These are phyloP conservation scores for Gallinago paraguaiae DNA, from an alignment of 2,113 vertebrate genomes.

Conservation along the genomic window DNA sequence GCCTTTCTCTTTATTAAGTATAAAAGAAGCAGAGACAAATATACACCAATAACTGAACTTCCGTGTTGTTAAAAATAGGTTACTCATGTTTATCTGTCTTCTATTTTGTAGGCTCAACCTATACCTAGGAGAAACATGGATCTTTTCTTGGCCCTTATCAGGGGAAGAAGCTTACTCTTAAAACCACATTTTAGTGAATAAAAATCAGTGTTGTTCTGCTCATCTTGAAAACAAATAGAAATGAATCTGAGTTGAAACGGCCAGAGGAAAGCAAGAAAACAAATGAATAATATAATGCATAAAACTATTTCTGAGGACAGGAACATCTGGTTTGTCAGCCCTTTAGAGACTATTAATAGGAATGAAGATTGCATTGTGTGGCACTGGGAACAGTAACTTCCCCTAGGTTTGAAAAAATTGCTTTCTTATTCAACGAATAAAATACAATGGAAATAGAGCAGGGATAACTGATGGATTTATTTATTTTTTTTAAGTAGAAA, in stretches of 20 bases:
- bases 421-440: not conserved
- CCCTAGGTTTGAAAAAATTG: not conserved
- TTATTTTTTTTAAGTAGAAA: not conserved
- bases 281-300: not conserved
- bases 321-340: slow-evolving; percentile 41
- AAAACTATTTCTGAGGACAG: slow-evolving; percentile 5
- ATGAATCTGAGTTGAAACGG: not conserved
- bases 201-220: not conserved
- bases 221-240: not conserved
- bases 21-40: not conserved
- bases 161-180: not conserved
- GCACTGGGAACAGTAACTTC: not conserved
- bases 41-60: not conserved
- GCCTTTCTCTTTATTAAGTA: not conserved
- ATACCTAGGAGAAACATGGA: not conserved
- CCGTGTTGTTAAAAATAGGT: not conserved
- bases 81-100: not conserved
- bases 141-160: not conserved
- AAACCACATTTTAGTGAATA: not conserved
- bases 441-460: not conserved
- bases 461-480: not conserved
- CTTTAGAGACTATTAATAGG: slow-evolving; percentile 28
- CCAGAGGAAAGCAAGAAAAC: not conserved
- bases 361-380: slow-evolving; percentile 13
- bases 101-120: not conserved